Evolutionary conservation across 2,113 vertebrate genomes (phyloP), one percentile per base, ranked within the genome.

Genomic region (Burhinus oedicnemus): DNA sequence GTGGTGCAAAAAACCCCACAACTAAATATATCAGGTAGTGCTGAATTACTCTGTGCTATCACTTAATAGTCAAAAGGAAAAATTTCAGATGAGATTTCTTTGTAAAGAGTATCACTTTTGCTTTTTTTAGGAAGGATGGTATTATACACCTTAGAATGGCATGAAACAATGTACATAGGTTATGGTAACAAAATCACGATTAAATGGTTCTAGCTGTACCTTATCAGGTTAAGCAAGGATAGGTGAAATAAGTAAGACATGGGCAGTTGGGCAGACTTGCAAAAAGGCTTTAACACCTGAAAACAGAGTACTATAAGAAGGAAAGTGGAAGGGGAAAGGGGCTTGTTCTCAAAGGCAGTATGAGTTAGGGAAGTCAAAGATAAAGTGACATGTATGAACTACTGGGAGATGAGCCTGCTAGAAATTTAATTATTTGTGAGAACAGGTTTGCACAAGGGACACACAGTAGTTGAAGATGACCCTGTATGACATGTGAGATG

Each of bases 1-100:
- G 14, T 27, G 6, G 5, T 74, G 6, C 34, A 86, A 32, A 74
- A 58, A 32, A 0, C 0, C 13, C 8, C 18, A 22, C 60, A 13
- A 54, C 55, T 77, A 54, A 62, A 49, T 62, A 20, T 19, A 64
- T 58, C 81, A 27, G 13, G 17, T 68, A 91, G 22, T 87, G 15
- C 58, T 23, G 6, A 90, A 61, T 94, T 77, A 4, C 65, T 66
- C 61, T 83, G 0, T 70, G 19, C 9, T 86, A 8, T 75, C 32
- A 40, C 55, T 25, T 82, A 38, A 16, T 15, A 69, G 47, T 64
- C 25, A 82, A 44, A 81, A 79, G 8, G 42, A 89, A 55, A 75
- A 42, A 69, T 2, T n/a, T 71, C 32, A 52, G 19, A 19, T 80
- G 13, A 71, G 6, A 64, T 82, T 75, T 89, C 13, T 84, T 60